phyloP scores from a whole-genome alignment of 1,140 invertebrate genomes.

The Elysia chlorotica region DNA sequence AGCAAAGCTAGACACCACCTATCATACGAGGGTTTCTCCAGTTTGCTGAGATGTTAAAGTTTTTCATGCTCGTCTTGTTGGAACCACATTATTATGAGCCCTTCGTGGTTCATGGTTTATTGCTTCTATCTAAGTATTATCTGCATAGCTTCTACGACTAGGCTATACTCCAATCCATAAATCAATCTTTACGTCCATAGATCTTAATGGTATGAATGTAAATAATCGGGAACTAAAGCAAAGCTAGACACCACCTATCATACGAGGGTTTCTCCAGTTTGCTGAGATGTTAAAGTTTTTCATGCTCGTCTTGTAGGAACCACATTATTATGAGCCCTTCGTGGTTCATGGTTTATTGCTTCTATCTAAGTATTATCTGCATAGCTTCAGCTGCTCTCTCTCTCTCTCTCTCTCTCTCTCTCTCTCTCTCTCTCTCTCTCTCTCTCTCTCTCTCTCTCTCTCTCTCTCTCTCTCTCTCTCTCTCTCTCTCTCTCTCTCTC shows the following conservation, averaged over 20 bases:
- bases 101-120: background rate
- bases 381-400: background rate
- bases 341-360: background rate
- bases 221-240: too few relatives aligned
- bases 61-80: background rate
- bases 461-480: background rate
- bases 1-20: background rate
- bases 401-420: background rate
- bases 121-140: background rate
- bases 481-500: background rate
- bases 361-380: background rate
- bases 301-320: background rate
- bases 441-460: slow-evolving; percentile 10
- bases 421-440: background rate
- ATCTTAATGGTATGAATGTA: too few relatives aligned
- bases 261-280: background rate
- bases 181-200: too few relatives aligned
- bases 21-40: background rate
- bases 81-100: background rate
- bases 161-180: too few relatives aligned
- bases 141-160: too few relatives aligned
- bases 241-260: background rate
- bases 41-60: background rate
- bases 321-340: background rate
- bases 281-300: background rate